These are phyloP conservation scores for Lucifuga dentata DNA, from an alignment of 2,113 vertebrate genomes.

Conservation along the genomic window DNA sequence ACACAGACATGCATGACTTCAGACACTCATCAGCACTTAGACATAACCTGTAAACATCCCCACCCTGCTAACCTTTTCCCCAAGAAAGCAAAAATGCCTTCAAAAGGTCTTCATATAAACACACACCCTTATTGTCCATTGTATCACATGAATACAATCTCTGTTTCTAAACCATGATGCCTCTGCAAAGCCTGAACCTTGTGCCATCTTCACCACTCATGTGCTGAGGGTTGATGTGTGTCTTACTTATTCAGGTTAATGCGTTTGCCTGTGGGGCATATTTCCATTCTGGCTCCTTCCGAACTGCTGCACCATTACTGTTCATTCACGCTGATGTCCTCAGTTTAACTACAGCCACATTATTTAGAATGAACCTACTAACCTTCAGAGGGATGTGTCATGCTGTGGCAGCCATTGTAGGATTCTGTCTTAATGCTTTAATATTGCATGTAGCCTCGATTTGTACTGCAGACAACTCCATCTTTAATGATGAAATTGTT, in stretches of 20 bases:
- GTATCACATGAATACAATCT: conserved; percentile 10
- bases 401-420: conserved; percentile 12
- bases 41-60: neutral
- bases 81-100: neutral
- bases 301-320: conserved; percentile 56
- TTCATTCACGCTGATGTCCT: conserved; percentile 54
- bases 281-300: conserved; percentile 67
- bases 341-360: conserved; percentile 45
- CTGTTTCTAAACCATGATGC: conserved; percentile 11
- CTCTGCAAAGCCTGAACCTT: conserved; percentile 20
- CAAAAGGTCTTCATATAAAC: neutral
- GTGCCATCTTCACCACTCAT: conserved; percentile 56
- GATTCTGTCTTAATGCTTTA: conserved; percentile 17
- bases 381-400: conserved; percentile 34
- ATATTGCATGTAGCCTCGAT: neutral
- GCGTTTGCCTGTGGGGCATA: conserved; percentile 63
- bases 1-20: conserved; percentile 17
- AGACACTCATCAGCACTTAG: conserved; percentile 3
- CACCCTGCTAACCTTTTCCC: neutral
- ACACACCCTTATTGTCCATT: conserved; percentile 8
- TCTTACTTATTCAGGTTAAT: conserved; percentile 79
- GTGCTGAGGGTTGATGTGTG: conserved; percentile 52
- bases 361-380: conserved; percentile 43
- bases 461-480: neutral
- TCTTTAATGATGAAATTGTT: neutral